A percentile compares a stretch with the other conserved stretches of the same genome.
Evolutionary conservation across 2,113 vertebrate genomes (phyloP).

Genomic region (Delphinus delphis): DNA sequence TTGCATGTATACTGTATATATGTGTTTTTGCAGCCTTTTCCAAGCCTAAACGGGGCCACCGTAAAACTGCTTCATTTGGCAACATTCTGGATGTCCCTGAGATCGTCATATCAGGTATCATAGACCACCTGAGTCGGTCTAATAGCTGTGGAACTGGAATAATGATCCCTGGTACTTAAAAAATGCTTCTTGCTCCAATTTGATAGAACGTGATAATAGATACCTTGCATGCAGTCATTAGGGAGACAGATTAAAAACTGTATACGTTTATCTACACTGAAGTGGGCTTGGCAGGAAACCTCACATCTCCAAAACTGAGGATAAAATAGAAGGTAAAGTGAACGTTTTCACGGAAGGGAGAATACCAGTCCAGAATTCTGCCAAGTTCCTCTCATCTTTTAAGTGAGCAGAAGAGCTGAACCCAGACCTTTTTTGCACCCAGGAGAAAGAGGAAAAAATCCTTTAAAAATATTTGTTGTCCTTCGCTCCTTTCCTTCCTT

Average conservation of each 20-base stretch:
- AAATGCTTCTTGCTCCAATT: constrained; percentile 91
- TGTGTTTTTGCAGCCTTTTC: constrained; percentile 97
- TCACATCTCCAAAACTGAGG: neutral
- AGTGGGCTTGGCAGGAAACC: neutral
- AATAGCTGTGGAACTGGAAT: constrained; percentile 81
- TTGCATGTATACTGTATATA: constrained; percentile 97
- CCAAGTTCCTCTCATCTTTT: neutral
- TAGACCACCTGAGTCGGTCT: constrained; percentile 83
- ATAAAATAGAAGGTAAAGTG: constrained; percentile 30
- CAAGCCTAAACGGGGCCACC: constrained; percentile 98
- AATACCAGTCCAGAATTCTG: neutral
- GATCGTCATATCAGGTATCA: constrained; percentile 99
- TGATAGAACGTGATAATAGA: constrained; percentile 42
- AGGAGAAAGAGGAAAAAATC: constrained; percentile 46
- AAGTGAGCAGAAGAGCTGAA: neutral
- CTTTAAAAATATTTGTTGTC: neutral
- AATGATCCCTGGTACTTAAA: constrained; percentile 83
- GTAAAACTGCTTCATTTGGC: constrained; percentile 99
- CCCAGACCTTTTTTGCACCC: neutral
- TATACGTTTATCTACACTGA: constrained; percentile 23
- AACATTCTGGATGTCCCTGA: constrained; percentile 99
- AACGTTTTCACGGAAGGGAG: neutral
- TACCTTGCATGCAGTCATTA: constrained; percentile 37
- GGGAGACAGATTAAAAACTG: constrained; percentile 3
- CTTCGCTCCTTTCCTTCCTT: neutral